These are phyloP conservation scores for Danionella cerebrum DNA, from an alignment of 2,113 vertebrate genomes.

Conservation along the genomic window DNA sequence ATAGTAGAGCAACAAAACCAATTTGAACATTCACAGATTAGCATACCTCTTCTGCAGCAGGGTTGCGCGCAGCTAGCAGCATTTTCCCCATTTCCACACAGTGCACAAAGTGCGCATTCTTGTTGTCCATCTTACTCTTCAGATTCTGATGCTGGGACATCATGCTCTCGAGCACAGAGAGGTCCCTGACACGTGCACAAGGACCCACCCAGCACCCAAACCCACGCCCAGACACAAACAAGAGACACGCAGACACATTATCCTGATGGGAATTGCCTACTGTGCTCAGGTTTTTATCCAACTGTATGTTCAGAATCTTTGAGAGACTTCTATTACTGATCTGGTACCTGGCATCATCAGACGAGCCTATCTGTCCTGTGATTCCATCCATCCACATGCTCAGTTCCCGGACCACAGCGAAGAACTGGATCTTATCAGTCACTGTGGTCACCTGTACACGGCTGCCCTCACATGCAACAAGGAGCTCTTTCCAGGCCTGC, in stretches of 20 bases:
- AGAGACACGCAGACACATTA: conserved; percentile 1
- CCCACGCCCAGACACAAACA: conserved; percentile 15
- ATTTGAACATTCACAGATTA: neutral
- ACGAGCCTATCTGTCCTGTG: conserved; percentile 79
- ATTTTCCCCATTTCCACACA: conserved; percentile 79
- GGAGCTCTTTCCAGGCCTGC: conserved; percentile 79
- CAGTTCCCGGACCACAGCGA: conserved; percentile 80
- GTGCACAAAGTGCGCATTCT: conserved; percentile 77
- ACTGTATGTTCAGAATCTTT: neutral
- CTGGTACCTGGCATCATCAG: conserved; percentile 76
- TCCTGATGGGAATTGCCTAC: neutral
- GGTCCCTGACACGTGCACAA: conserved; percentile 63
- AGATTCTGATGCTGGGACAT: conserved; percentile 84
- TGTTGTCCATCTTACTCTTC: conserved; percentile 83
- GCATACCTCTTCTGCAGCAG: conserved; percentile 81
- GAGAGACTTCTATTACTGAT: neutral
- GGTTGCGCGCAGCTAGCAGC: conserved; percentile 76
- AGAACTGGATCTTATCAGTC: conserved; percentile 87
- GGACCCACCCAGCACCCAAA: neutral
- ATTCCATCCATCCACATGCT: conserved; percentile 92
- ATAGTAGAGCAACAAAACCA: neutral
- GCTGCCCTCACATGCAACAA: conserved; percentile 73
- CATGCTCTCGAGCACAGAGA: conserved; percentile 74
- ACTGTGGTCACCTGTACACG: conserved; percentile 81
- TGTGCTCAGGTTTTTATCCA: neutral